Evolutionary conservation across 2,797 vertebrate genomes (phyloP).

Genomic region (Lagorchestes hirsutus): DNA sequence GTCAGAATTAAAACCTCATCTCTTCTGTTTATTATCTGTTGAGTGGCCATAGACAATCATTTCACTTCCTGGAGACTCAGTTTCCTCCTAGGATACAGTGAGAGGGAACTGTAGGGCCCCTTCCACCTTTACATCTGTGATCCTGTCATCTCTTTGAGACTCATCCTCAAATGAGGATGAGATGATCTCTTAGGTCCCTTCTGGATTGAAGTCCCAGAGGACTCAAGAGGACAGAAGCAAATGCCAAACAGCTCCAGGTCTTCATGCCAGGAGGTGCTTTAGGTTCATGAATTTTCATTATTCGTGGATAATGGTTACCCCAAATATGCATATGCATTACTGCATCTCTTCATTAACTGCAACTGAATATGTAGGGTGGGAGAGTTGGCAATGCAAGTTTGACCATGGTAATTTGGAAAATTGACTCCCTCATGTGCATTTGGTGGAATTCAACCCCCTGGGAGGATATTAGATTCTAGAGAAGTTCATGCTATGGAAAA

Average conservation of each 20-base stretch:
- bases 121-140: not conserved
- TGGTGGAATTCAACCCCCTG: not conserved
- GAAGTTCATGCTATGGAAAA: slow-evolving; percentile 13
- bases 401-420: not conserved
- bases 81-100: not conserved
- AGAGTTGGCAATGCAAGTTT: not conserved
- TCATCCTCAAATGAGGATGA: not conserved
- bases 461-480: not conserved
- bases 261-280: not conserved
- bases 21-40: not conserved
- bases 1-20: not conserved
- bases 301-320: not conserved
- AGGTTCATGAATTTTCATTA: not conserved
- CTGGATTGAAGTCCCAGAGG: not conserved
- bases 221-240: not conserved
- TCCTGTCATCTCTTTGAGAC: not conserved
- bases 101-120: not conserved
- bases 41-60: not conserved
- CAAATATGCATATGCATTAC: not conserved
- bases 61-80: not conserved
- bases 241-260: not conserved
- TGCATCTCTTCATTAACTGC: not conserved
- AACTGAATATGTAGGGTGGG: not conserved
- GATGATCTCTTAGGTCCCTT: not conserved
- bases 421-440: not conserved